Percentiles rank a stretch among this genome's conserved stretches.
These are phyloP conservation scores for Sebastes taczanowskii DNA, from an alignment of 2,797 vertebrate genomes.

Conservation along the genomic window DNA sequence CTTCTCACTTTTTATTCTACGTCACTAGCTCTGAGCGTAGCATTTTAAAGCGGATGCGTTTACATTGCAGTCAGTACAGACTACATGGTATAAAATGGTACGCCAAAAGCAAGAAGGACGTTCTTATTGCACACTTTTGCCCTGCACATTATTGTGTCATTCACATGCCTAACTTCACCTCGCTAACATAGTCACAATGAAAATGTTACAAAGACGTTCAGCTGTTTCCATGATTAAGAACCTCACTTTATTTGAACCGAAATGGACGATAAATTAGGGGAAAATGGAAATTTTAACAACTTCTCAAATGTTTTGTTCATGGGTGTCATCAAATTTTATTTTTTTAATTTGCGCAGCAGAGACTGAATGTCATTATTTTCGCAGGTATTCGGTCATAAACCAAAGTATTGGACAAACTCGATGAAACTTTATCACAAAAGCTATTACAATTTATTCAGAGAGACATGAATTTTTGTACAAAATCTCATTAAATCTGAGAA, in stretches of 20 bases:
- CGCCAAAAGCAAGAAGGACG: background rate
- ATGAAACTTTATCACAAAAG: background rate
- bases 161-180: background rate
- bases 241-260: background rate
- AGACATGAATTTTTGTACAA: background rate
- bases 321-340: background rate
- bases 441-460: background rate
- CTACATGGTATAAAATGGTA: background rate
- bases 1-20: background rate
- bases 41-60: background rate
- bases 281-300: background rate
- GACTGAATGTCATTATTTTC: background rate
- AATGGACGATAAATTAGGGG: background rate
- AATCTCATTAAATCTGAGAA: background rate
- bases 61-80: background rate
- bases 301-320: background rate
- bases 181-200: background rate
- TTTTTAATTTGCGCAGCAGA: background rate
- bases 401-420: background rate
- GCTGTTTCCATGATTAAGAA: background rate
- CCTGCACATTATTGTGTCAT: fast-evolving
- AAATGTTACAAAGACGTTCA: background rate
- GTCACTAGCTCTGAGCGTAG: background rate
- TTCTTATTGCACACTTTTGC: too few relatives aligned
- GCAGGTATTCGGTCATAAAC: background rate